phyloP scores from a whole-genome alignment of 2,888 invertebrate species.

The Acleris literana region DNA sequence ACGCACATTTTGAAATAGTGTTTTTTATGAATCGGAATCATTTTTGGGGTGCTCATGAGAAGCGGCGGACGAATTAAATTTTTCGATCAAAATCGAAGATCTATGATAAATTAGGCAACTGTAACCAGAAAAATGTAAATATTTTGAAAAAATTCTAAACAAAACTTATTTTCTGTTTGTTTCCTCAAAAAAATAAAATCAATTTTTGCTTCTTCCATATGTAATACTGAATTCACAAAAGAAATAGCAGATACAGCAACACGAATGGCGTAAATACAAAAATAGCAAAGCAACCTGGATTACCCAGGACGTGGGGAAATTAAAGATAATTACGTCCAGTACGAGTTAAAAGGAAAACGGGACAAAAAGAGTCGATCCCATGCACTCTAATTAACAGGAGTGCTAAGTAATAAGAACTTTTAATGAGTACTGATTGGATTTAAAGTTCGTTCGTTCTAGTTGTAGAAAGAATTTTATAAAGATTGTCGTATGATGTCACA shows the following conservation, averaged over 20 bases:
- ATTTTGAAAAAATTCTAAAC: too few species aligned
- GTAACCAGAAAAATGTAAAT: too few species aligned
- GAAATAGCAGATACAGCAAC: constrained; percentile 10
- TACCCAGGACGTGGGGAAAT: constrained; percentile 22
- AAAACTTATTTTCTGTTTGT: too few species aligned
- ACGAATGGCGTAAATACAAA: constrained; percentile 23
- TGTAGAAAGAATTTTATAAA: neutral
- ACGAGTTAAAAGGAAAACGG: constrained; percentile 20
- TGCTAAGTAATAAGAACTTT: constrained; percentile 19
- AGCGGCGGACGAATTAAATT: neutral
- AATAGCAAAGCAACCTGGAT: constrained; percentile 30
- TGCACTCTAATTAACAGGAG: constrained; percentile 11
- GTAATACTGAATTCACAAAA: neutral
- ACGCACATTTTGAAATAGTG: too few species aligned
- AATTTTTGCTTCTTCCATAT: neutral
- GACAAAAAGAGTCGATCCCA: constrained; percentile 18
- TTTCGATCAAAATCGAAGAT: neutral
- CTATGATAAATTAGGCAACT: too few species aligned
- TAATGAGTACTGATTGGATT: constrained; percentile 8
- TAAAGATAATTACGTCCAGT: constrained; percentile 34
- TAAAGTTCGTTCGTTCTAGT: neutral
- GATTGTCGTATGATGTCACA: neutral
- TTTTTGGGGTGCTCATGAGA: too few species aligned
- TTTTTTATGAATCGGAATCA: too few species aligned
- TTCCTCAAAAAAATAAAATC: neutral